These are phyloP conservation scores for Dryadula phaetusa DNA, from an alignment of 2,888 invertebrate genomes.

Conservation along the genomic window DNA sequence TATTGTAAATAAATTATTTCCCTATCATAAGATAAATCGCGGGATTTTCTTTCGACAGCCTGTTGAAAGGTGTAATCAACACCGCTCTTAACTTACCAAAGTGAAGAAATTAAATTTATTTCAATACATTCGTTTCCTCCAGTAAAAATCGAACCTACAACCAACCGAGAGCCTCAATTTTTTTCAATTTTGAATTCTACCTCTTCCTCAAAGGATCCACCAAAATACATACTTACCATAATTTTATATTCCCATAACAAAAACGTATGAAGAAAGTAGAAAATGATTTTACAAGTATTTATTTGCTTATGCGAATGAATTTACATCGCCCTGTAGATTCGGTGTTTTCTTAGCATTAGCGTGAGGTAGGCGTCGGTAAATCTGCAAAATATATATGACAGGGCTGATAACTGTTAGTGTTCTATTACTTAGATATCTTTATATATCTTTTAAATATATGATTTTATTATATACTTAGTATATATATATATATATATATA, in stretches of 20 bases:
- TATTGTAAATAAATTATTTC: too few species aligned
- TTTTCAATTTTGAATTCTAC: not conserved
- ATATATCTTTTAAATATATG: too few species aligned
- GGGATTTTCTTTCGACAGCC: too few species aligned
- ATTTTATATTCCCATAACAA: slow-evolving; percentile 37
- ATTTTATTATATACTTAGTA: too few species aligned
- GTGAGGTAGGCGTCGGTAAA: slow-evolving; percentile 68
- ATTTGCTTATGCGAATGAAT: slow-evolving; percentile 71
- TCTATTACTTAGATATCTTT: not conserved
- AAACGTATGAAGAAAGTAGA: slow-evolving; percentile 47
- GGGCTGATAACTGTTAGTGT: slow-evolving; percentile 60
- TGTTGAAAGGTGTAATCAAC: too few species aligned
- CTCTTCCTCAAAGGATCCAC: not conserved
- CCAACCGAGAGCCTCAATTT: too few species aligned
- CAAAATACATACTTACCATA: slow-evolving; percentile 2
- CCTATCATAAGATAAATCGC: too few species aligned
- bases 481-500: too few species aligned
- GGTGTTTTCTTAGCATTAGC: slow-evolving; percentile 81
- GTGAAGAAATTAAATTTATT: too few species aligned
- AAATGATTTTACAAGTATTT: slow-evolving; percentile 63
- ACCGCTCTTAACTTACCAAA: too few species aligned
- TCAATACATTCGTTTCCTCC: too few species aligned
- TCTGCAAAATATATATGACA: slow-evolving; percentile 66
- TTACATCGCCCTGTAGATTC: slow-evolving; percentile 74
- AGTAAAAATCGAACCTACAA: too few species aligned